Base-by-base conservation (phyloP, 2,888 invertebrate genomes). In the Scotopteryx bipunctaria region DNA sequence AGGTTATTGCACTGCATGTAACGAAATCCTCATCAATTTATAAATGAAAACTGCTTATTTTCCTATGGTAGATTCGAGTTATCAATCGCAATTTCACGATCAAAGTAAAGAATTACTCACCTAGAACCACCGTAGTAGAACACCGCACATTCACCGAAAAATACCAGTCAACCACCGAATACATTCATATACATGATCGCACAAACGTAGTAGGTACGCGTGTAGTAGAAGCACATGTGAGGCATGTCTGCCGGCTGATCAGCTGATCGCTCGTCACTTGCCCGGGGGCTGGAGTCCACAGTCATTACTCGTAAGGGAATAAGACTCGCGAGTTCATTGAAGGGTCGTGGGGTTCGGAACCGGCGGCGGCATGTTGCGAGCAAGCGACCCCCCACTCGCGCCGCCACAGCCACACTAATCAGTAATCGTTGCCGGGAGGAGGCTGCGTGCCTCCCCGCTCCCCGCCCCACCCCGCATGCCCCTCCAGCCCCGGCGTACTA, bases 381-480 rank as follows among this genome's bases (percentile, higher is more conserved):
- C 66, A 72, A 73, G 79, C 86, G 84, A 78, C 79, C 77, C 78
- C 82, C 86, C 86, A 79, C 79, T 76, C 82, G 71, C 84, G 81
- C 86, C 85, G 86, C 83, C 85, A 83, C 83, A 91, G 86, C 82
- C 85, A 86, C 85, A 91, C 91, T 91, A 91, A 91, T 91, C 91
- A 91, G 91, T 91, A 91, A 91, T 91, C 91, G 91, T 91, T 91
- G 91, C 79, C 82, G 85, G 84, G 85, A 79, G 84, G 89, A 89
- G 88, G 89, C 89, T 89, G 89, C 86, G 87, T 81, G 81, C 80
- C 82, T 76, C 76, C 71, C 68, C 66, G 71, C 61, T 62, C 68
- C 62, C 64, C 42, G 61, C 59, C 58, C 64, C 48, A 57, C 63
- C 54, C 64, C 66, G 66, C 65, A 58, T 35, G 44, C 29, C 50